Conservation (phyloP, 1,140 invertebrate genomes). For the Pseudomyrmex dendroicus region DNA sequence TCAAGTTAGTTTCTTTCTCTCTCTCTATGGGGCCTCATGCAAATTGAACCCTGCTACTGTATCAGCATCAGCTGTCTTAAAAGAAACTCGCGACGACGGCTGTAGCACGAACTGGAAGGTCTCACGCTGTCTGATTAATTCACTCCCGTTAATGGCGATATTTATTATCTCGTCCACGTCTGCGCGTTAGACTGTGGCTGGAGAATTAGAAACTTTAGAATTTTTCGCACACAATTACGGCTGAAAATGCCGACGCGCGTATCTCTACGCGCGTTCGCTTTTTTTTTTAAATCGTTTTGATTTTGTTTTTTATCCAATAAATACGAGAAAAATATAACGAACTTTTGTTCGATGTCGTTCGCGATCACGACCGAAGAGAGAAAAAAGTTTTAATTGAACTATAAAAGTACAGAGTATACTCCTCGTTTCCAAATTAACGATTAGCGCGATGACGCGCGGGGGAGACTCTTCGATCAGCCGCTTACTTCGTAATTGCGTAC, state of each 20-base stretch:
- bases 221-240: not conserved
- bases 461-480: conserved; percentile 47
- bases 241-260: no score
- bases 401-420: conserved; percentile 22
- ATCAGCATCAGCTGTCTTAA: conserved; percentile 71
- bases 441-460: conserved; percentile 33
- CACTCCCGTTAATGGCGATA: conserved; percentile 47
- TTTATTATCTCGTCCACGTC: conserved; percentile 25
- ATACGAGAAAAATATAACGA: conserved; percentile 14
- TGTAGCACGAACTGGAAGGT: conserved; percentile 41
- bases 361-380: conserved; percentile 21
- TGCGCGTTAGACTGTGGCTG: not conserved
- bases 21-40: conserved; percentile 63
- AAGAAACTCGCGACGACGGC: conserved; percentile 42
- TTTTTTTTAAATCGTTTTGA: not conserved
- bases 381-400: conserved; percentile 57
- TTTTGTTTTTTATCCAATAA: not conserved
- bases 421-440: conserved; percentile 53
- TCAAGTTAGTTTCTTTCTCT: conserved; percentile 42
- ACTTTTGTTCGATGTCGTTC: not conserved
- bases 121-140: conserved; percentile 57
- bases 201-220: not conserved
- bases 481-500: conserved; percentile 66
- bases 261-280: no score
- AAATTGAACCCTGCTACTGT: conserved; percentile 62